Base-by-base conservation (phyloP, 2,113 vertebrate species). In the Nerophis ophidion region DNA sequence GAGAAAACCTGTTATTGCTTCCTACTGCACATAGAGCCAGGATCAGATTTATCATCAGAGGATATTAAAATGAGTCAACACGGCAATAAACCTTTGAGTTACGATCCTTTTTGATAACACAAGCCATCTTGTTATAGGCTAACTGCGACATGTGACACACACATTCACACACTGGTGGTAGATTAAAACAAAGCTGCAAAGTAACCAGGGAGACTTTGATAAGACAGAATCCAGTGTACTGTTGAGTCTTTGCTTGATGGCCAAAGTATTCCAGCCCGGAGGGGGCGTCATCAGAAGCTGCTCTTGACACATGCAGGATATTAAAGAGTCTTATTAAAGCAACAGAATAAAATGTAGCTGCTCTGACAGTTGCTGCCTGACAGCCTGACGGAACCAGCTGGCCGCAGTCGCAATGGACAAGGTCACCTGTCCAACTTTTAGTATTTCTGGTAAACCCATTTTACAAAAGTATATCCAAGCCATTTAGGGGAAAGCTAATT, bases 261-360 rank as follows among this genome's bases (percentile, higher is more conserved):
- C 68, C 63, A 71, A 79, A 66, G 66, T 65, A 70, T 59, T 61
- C 68, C 54, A 52, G 61, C 71, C 74, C 74, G 80, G 68, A 76
- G 50, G 75, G 71, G 61, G 82, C 61, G 45, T 66, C 64, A 73
- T 79, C 74, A 70, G 63, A 73, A 55, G 8, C 71, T 71, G 77
- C 65, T 65, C 55, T 63, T 81, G 77, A 76, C 81, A 82, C 68
- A 75, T 76, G 73, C 71, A 57, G 76, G 75, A 74, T 82, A 79
- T 86, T 81, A 79, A 82, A 79, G 80, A 86, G 73, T 72, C 74
- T 76, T 75, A 77, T 79, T 82, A 77, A 80, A 81, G 77, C 79
- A 75, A 67, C 66, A 80, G 53, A 73, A 66, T 61, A 74, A 68
- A 81, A 80, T 74, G 66, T 70, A 72, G 71, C 70, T 71, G 76